These are phyloP conservation scores for Mayetiola destructor DNA, from an alignment of 2,888 invertebrate genomes.

Conservation along the genomic window DNA sequence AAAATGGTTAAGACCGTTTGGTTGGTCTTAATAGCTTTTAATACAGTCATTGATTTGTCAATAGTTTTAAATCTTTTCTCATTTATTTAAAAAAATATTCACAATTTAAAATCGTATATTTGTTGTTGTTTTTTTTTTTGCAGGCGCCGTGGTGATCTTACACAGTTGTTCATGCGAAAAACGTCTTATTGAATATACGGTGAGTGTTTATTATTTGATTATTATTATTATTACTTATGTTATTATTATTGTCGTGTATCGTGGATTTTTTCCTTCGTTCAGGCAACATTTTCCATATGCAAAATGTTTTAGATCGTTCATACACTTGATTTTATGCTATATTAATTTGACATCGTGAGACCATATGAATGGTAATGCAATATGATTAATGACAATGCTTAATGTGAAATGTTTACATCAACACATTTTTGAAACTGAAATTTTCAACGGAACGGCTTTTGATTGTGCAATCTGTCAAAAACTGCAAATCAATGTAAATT, in stretches of 20 bases:
- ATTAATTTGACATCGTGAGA: constrained; percentile 9
- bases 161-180: constrained; percentile 12
- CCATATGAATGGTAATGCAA: background rate
- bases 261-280: background rate
- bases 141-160: constrained; percentile 8
- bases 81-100: background rate
- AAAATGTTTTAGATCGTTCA: constrained; percentile 3
- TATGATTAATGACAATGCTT: background rate
- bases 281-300: background rate
- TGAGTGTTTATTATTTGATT: background rate
- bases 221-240: background rate
- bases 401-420: too few species aligned
- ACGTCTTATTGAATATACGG: constrained; percentile 12
- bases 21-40: too few species aligned
- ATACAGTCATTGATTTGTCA: too few species aligned
- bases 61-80: too few species aligned
- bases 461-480: too few species aligned
- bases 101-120: background rate
- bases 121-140: background rate
- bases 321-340: background rate
- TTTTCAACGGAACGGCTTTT: too few species aligned
- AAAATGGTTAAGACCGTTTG: too few species aligned
- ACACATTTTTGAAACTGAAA: too few species aligned
- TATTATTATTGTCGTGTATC: background rate
- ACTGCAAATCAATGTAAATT: too few species aligned